phyloP scores from a whole-genome alignment of 2,113 vertebrate genomes.

The Macrotus californicus region DNA sequence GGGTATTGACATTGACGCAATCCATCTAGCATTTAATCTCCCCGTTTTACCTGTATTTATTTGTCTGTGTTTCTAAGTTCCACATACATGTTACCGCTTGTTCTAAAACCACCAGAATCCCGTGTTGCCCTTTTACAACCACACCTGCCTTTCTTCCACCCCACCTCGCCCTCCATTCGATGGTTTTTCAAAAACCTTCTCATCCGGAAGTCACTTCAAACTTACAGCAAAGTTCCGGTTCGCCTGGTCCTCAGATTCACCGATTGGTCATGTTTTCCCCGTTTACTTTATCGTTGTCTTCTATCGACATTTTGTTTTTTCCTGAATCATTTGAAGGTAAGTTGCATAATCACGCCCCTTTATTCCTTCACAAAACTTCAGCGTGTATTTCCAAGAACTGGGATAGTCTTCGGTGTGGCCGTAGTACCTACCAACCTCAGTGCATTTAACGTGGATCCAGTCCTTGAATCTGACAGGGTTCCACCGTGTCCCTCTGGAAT shows the following conservation, averaged over 20 bases:
- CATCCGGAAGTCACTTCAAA: slow-evolving; percentile 8
- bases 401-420: background rate
- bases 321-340: background rate
- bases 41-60: background rate
- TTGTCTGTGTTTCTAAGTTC: background rate
- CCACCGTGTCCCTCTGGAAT: background rate
- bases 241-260: background rate
- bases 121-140: background rate
- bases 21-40: background rate
- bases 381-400: background rate
- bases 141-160: background rate
- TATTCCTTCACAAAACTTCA: background rate
- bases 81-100: background rate
- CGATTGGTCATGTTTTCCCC: background rate
- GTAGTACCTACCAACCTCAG: background rate
- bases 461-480: background rate
- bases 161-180: background rate
- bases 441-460: background rate
- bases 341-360: background rate
- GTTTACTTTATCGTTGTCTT: background rate
- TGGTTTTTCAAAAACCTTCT: background rate
- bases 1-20: background rate
- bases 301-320: background rate
- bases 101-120: background rate
- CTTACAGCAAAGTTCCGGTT: background rate